Evolutionary conservation across 1,140 invertebrate species (phyloP).

Genomic region (Eurytemora carolleeae): DNA sequence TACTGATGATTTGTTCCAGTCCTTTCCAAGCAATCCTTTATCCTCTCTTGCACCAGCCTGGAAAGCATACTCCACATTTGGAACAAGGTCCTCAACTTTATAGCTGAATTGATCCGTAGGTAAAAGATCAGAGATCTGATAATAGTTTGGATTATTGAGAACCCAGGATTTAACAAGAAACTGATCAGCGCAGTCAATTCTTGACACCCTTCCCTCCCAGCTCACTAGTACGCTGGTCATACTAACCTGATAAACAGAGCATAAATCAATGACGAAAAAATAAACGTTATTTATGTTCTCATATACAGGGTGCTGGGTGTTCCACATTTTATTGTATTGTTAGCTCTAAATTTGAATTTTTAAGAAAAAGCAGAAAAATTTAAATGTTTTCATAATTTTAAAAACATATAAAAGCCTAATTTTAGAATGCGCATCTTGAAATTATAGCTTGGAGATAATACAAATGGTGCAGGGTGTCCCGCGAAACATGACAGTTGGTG

Average conservation of each 20-base stretch:
- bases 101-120: not conserved
- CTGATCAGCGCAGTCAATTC: not conserved
- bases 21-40: not conserved
- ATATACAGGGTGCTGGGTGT: too few species aligned
- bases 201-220: not conserved
- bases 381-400: too few species aligned
- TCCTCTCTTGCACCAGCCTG: not conserved
- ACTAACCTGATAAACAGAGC: not conserved
- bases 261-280: too few species aligned
- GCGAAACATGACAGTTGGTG: too few species aligned
- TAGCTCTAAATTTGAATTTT: too few species aligned
- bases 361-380: too few species aligned
- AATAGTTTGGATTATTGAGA: not conserved
- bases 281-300: too few species aligned
- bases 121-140: not conserved
- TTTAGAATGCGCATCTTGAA: too few species aligned
- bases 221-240: not conserved
- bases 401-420: too few species aligned
- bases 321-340: too few species aligned
- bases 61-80: not conserved
- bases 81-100: not conserved
- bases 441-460: too few species aligned
- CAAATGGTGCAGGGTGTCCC: too few species aligned
- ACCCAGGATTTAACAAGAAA: not conserved
- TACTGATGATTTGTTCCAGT: not conserved